Base-by-base conservation (phyloP, 1,140 invertebrate genomes). In the Aradophagus sp. region DNA sequence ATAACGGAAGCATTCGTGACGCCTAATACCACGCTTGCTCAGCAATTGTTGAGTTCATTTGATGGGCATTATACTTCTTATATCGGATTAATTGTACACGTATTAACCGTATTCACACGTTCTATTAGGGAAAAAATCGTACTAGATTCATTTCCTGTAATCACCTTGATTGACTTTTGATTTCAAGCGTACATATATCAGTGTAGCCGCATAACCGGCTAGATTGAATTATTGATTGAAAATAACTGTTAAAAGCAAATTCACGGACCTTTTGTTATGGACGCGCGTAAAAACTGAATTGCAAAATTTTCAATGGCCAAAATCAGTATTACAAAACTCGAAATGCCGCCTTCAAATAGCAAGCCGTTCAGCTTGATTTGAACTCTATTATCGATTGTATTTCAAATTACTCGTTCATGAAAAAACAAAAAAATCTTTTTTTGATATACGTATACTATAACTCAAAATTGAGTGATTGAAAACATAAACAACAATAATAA, bases 1-100 rank as follows among this genome's bases (percentile, higher is more conserved):
- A 12, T 36, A 50, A 52, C 47, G 12, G 15, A 44, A 36, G 31
- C 38, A 53, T 53, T 63, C 42, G 7, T 45, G 38, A 53, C 47
- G 13, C 34, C 19, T 34, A 38, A 36, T 13, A 35, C 13, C 44
- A 45, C 29, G 20, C 50, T 50, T 50, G 27, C 36, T 42, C 5
- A 17, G 16, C 20, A 35, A 35, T 59, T 41, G 29, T 5, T 36
- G 31, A 36, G 8, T 12, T 39, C 13, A 17, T 48, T 47, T 20
- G 26, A 38, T n/a, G n/a, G n/a, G n/a, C n/a, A n/a, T n/a, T n/a
- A n/a, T n/a, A n/a, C n/a, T n/a, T n/a, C n/a, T n/a, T n/a, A n/a
- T n/a, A n/a, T n/a, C n/a, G n/a, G n/a, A n/a, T n/a, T n/a, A n/a
- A n/a, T n/a, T n/a, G n/a, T n/a, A n/a, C n/a, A n/a, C n/a, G n/a